phyloP scores from a whole-genome alignment of 2,113 vertebrate genomes.

The Uria lomvia region DNA sequence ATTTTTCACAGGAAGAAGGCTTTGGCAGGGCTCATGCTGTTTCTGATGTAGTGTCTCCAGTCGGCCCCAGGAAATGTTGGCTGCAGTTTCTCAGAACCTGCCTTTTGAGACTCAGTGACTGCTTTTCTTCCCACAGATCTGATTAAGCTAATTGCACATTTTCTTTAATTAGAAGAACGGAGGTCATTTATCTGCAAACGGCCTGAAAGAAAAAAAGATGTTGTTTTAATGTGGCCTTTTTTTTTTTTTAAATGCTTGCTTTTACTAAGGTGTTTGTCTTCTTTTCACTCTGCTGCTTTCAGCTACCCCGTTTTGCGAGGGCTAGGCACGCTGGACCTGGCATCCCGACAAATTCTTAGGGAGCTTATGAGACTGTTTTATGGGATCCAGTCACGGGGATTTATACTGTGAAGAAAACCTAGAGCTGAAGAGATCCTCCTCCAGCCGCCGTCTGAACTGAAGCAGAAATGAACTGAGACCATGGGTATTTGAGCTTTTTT shows the following conservation, averaged over 20 bases:
- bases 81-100: conserved; percentile 67
- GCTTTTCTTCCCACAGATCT: conserved; percentile 63
- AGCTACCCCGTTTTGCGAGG: neutral
- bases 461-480: neutral
- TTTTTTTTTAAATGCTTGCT: neutral
- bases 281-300: conserved; percentile 17
- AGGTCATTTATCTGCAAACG: conserved; percentile 47
- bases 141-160: conserved; percentile 64
- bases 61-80: conserved; percentile 37
- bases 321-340: neutral
- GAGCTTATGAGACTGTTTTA: conserved; percentile 48
- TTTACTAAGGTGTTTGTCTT: conserved; percentile 36
- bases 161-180: conserved; percentile 48
- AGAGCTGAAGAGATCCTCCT: conserved; percentile 40
- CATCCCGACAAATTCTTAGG: conserved; percentile 8
- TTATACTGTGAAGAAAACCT: conserved; percentile 41
- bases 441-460: neutral
- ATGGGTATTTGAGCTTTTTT: neutral
- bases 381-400: conserved; percentile 36
- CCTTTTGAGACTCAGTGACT: conserved; percentile 50
- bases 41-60: conserved; percentile 37
- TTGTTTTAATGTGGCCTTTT: neutral
- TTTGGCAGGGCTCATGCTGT: conserved; percentile 22
- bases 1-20: conserved; percentile 49
- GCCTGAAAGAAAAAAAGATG: neutral